Evolutionary conservation across 2,797 vertebrate species (phyloP).

Genomic region (Chelonia mydas): DNA sequence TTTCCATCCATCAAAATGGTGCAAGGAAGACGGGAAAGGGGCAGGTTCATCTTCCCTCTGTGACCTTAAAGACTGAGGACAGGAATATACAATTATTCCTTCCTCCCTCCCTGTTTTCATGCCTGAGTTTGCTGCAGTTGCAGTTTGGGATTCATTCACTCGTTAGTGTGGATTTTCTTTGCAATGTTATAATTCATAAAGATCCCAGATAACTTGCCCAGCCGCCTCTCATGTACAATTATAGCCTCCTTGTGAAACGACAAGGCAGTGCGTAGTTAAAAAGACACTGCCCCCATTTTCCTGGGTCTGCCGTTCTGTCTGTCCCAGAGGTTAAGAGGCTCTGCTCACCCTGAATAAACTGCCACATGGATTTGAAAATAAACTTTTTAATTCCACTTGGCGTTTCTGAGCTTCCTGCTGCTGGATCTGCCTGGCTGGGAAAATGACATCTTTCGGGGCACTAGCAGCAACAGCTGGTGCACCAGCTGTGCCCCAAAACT

Average conservation of each 20-base stretch:
- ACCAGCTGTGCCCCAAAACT: constrained; percentile 67
- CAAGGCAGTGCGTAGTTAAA: not conserved
- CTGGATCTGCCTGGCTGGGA: not conserved
- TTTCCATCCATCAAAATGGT: not conserved
- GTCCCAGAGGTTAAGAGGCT: not conserved
- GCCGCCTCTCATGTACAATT: too few relatives aligned
- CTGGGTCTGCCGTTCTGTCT: not conserved
- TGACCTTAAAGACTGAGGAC: not conserved
- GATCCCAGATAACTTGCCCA: not conserved
- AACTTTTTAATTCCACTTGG: not conserved
- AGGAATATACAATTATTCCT: not conserved
- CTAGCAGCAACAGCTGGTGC: constrained; percentile 67
- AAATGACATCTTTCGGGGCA: constrained; percentile 60
- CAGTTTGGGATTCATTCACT: constrained; percentile 22
- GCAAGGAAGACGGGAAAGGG: not conserved
- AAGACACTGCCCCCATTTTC: not conserved
- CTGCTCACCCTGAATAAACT: not conserved
- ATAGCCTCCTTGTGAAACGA: not conserved
- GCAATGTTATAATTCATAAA: not conserved
- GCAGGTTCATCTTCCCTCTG: not conserved
- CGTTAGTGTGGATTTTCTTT: not conserved
- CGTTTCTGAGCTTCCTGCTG: not conserved
- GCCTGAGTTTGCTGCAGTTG: not conserved
- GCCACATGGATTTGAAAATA: constrained; percentile 9
- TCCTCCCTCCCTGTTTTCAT: not conserved